Percentiles rank a stretch among this genome's conserved stretches.
Conservation (phyloP, 35 echinoderm and acorn worm genomes). For the Heliocidaris erythrogramma region DNA sequence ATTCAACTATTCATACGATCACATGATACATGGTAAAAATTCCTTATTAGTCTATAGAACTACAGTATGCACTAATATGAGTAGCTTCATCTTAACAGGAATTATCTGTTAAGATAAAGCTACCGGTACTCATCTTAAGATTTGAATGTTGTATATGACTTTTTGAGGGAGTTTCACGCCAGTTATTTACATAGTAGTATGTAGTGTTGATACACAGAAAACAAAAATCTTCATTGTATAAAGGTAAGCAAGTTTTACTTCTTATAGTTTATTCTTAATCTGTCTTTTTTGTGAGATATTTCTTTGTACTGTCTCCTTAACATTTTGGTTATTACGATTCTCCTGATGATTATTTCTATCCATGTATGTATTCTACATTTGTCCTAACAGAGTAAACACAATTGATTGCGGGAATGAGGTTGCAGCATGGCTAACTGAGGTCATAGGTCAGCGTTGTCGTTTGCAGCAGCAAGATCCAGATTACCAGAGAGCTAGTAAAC, state of each 20-base stretch:
- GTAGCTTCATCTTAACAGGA: too few relatives aligned
- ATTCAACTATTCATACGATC: too few relatives aligned
- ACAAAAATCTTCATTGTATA: background rate
- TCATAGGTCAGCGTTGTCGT: conserved; percentile 70
- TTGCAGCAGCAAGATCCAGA: conserved; percentile 70
- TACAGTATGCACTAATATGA: too few relatives aligned
- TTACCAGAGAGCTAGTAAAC: conserved; percentile 60
- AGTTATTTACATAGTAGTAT: too few relatives aligned
- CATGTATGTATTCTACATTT: background rate
- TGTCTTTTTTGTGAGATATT: background rate
- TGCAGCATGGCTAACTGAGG: conserved; percentile 64
- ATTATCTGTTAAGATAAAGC: too few relatives aligned
- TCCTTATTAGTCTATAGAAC: too few relatives aligned
- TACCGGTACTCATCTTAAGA: too few relatives aligned
- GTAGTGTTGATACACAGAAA: background rate
- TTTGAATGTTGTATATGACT: too few relatives aligned
- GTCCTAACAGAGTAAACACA: conserved; percentile 60
- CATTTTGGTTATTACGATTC: too few relatives aligned
- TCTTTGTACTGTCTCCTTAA: background rate
- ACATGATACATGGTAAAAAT: too few relatives aligned
- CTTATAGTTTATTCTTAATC: background rate
- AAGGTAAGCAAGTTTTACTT: background rate
- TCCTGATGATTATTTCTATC: background rate
- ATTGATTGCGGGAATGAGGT: conserved; percentile 80
- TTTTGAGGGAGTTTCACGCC: too few relatives aligned